Percentiles rank a stretch among this genome's conserved stretches.
Conservation (phyloP, 30 jellyfish, hydroid and myxozoan species). For the Mastigias papua region DNA sequence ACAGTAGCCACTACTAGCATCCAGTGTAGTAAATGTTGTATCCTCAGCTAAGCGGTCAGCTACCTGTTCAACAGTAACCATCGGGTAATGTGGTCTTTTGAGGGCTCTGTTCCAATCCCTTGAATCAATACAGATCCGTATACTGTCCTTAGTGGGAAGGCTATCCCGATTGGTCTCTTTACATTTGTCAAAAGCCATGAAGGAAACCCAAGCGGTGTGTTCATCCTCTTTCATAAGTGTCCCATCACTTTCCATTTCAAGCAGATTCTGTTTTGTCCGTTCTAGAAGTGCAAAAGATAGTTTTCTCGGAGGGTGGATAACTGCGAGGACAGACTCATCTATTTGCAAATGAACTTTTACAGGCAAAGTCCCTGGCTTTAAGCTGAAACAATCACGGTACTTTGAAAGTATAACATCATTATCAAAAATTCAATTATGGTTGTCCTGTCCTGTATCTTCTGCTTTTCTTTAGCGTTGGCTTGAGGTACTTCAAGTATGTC, state of each 20-base stretch:
- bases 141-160: slow-evolving; percentile 55
- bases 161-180: slow-evolving; percentile 33
- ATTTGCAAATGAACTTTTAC: neutral
- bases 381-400: no score
- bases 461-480: slow-evolving; percentile 41
- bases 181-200: slow-evolving; percentile 64
- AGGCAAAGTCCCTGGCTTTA: neutral
- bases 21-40: no score
- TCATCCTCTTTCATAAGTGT: no score
- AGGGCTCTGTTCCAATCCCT: no score
- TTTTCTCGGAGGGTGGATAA: slow-evolving; percentile 41
- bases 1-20: slow-evolving; percentile 67
- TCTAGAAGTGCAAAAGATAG: no score
- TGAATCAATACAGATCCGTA: slow-evolving; percentile 60
- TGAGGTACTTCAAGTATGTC: slow-evolving; percentile 13
- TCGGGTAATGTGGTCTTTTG: no score
- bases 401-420: slow-evolving; percentile 12
- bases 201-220: no score
- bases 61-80: slow-evolving; percentile 48
- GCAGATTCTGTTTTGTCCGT: slow-evolving; percentile 28
- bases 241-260: slow-evolving; percentile 53
- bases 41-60: slow-evolving; percentile 52
- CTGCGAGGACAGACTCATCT: slow-evolving; percentile 23
- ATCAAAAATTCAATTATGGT: slow-evolving; percentile 4
- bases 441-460: neutral